These are phyloP conservation scores for Argyra leucocephala DNA, from an alignment of 2,888 invertebrate species.

Conservation along the genomic window DNA sequence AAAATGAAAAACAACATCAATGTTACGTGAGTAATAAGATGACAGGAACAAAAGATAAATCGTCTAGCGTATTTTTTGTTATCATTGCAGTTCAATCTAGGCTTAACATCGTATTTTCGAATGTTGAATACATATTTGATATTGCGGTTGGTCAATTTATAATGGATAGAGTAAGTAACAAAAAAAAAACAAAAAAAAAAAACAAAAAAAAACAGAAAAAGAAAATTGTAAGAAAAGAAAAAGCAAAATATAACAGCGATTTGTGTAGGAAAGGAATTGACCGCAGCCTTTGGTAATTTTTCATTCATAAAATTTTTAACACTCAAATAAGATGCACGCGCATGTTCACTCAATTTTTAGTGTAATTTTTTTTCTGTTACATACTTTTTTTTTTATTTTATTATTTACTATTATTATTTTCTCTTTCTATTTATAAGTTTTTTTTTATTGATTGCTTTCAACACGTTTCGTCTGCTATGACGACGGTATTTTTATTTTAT, in stretches of 20 bases:
- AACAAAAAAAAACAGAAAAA: too few species aligned
- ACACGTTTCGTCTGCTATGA: background rate
- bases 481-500: background rate
- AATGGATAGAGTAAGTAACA: background rate
- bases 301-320: background rate
- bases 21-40: too few species aligned
- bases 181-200: background rate
- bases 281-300: background rate
- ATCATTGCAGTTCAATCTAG: too few species aligned
- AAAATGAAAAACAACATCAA: too few species aligned
- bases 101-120: background rate
- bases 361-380: background rate
- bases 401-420: background rate
- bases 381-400: background rate
- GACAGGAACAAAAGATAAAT: too few species aligned
- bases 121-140: background rate
- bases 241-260: background rate
- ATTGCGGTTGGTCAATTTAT: background rate
- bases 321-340: background rate
- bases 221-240: background rate
- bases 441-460: background rate
- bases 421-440: background rate
- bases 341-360: background rate
- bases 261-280: constrained; percentile 4
- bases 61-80: too few species aligned